Conservation (phyloP, 2,888 invertebrate species). For the Agonopterix heracliana region DNA sequence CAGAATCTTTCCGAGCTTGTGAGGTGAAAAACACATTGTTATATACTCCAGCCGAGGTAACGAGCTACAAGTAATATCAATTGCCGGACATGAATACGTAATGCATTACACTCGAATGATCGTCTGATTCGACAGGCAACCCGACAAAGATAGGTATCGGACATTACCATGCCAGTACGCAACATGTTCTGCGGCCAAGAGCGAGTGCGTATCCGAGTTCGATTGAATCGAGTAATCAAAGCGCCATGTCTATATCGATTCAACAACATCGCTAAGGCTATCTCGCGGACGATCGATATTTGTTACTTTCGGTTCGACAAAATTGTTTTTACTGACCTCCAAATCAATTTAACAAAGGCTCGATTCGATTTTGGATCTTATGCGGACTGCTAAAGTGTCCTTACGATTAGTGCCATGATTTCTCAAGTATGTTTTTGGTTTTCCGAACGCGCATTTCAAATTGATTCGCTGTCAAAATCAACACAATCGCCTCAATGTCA, state of each 20-base stretch:
- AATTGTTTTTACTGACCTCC: conserved; percentile 30
- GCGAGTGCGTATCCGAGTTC: conserved; percentile 50
- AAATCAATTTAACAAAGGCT: conserved; percentile 18
- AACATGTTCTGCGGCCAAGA: conserved; percentile 43
- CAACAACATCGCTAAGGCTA: conserved; percentile 62
- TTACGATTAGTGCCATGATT: background rate
- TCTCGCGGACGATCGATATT: conserved; percentile 67
- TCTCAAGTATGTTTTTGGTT: conserved; percentile 9
- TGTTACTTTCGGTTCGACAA: conserved; percentile 59
- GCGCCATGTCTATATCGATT: conserved; percentile 69
- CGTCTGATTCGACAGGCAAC: conserved; percentile 49
- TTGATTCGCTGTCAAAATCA: conserved; percentile 67
- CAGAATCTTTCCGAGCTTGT: too few species aligned
- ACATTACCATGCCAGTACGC: conserved; percentile 53
- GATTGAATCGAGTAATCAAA: conserved; percentile 72
- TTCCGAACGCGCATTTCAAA: conserved; percentile 45
- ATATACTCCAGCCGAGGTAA: background rate
- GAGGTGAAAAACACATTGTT: too few species aligned
- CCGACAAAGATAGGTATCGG: conserved; percentile 66
- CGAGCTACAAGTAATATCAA: conserved; percentile 53
- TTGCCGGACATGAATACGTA: conserved; percentile 64
- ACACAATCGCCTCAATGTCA: conserved; percentile 60
- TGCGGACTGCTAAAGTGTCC: conserved; percentile 1
- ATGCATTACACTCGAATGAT: conserved; percentile 57
- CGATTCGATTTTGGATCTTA: conserved; percentile 27